Evolutionary conservation across 30 jellyfish, hydroid and myxozoan genomes (phyloP).

Genomic region (Cassiopea andromeda): DNA sequence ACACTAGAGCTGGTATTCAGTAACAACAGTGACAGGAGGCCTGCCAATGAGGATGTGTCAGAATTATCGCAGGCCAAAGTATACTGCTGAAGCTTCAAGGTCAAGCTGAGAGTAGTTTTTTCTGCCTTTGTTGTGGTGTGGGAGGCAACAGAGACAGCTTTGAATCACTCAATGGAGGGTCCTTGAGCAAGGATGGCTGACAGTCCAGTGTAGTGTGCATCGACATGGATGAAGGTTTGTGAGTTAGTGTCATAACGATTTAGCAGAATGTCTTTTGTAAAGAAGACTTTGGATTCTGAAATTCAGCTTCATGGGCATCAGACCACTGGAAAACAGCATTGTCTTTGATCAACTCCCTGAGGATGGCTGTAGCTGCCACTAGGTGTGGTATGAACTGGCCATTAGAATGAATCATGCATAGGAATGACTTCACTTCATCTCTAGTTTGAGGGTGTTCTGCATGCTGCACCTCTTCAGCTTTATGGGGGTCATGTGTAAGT

Average conservation of each 20-base stretch:
- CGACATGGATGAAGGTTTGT: not conserved
- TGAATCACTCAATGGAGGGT: constrained; percentile 11
- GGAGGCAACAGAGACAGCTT: constrained; percentile 65
- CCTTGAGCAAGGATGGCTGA: constrained; percentile 59
- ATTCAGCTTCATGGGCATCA: constrained; percentile 8
- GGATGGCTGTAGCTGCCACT: constrained; percentile 15
- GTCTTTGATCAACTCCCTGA: constrained; percentile 6
- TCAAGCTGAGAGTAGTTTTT: constrained; percentile 41
- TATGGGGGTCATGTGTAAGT: too few relatives aligned
- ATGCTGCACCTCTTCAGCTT: not conserved
- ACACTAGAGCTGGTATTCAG: not conserved
- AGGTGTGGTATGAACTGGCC: constrained; percentile 22
- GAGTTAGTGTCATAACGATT: not conserved
- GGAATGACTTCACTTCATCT: constrained; percentile 28
- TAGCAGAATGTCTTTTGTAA: not conserved
- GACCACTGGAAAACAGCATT: not conserved
- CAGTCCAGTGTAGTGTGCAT: not conserved
- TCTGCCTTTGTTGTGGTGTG: constrained; percentile 35
- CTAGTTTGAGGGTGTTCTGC: constrained; percentile 11
- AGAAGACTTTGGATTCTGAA: constrained; percentile 1
- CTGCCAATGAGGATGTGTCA: constrained; percentile 14
- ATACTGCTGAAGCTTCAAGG: not conserved
- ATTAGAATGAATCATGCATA: constrained; percentile 11
- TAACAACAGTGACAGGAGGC: not conserved
- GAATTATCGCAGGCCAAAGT: constrained; percentile 6